These are phyloP conservation scores for Oryzias melastigma DNA, from an alignment of 2,113 vertebrate genomes.

Conservation along the genomic window DNA sequence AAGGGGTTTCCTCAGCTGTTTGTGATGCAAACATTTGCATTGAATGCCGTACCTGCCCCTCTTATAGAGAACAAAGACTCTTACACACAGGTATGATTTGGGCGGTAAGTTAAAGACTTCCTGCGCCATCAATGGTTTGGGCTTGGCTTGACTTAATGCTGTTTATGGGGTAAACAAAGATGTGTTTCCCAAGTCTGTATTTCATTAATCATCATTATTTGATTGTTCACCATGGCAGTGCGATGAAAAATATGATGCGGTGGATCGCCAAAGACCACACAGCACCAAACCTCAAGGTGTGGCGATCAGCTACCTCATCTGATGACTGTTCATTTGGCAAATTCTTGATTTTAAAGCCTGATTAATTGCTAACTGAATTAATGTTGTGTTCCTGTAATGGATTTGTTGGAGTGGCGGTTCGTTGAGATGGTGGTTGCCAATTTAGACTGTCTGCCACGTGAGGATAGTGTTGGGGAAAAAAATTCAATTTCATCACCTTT, in stretches of 20 bases:
- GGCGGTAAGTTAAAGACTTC: not conserved
- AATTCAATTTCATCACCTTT: no score
- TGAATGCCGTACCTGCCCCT: not conserved
- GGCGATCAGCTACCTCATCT: conserved; percentile 16
- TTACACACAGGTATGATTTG: not conserved
- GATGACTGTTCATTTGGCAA: conserved; percentile 11
- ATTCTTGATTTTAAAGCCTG: not conserved
- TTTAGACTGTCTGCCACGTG: no score
- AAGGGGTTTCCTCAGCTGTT: not conserved
- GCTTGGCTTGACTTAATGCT: conserved; percentile 7
- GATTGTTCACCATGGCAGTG: conserved; percentile 31
- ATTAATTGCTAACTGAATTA: not conserved
- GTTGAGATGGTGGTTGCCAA: no score
- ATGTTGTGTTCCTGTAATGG: not conserved
- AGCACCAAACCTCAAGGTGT: conserved; percentile 37
- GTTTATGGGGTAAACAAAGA: conserved; percentile 36
- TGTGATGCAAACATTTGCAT: not conserved
- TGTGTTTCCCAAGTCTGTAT: conserved; percentile 35
- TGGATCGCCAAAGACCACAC: conserved; percentile 20
- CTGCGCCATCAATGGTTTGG: conserved; percentile 3
- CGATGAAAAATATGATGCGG: conserved; percentile 46
- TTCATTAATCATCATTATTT: conserved; percentile 47
- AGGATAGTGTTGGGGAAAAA: no score
- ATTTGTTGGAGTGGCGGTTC: no score
- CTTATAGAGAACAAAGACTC: conserved; percentile 1